Percentiles rank a stretch among this genome's conserved stretches.
Conservation (phyloP, 2,113 vertebrate species). For the Anseranas semipalmata region DNA sequence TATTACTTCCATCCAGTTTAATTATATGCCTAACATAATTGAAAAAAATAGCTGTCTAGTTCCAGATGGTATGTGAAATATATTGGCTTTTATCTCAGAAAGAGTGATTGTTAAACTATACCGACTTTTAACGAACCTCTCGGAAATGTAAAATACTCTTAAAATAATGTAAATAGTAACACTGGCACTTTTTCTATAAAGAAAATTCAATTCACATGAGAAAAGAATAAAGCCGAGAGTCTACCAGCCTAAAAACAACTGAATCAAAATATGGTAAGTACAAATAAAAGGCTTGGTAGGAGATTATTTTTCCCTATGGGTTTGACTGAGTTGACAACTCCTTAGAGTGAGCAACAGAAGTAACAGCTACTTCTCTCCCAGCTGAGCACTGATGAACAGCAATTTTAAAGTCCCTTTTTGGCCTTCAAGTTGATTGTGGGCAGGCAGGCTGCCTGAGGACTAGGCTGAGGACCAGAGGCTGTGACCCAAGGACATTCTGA, state of each 20-base stretch:
- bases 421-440: neutral
- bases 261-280: neutral
- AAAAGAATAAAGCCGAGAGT: neutral
- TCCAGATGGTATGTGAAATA: neutral
- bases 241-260: neutral
- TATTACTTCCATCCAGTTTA: conserved; percentile 11
- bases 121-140: conserved; percentile 14
- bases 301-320: neutral
- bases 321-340: neutral
- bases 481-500: neutral
- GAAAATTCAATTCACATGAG: neutral
- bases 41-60: neutral
- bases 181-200: neutral
- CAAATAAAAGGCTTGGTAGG: neutral
- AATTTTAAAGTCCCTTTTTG: neutral
- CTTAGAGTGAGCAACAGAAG: neutral
- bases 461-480: neutral
- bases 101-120: neutral
- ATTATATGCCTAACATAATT: conserved; percentile 8
- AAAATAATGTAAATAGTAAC: neutral
- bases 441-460: neutral
- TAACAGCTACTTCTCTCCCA: neutral
- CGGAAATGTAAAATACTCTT: neutral
- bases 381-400: neutral
- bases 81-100: conserved; percentile 2